phyloP scores from a whole-genome alignment of 1,140 invertebrate genomes.

The Aphidius ervi region DNA sequence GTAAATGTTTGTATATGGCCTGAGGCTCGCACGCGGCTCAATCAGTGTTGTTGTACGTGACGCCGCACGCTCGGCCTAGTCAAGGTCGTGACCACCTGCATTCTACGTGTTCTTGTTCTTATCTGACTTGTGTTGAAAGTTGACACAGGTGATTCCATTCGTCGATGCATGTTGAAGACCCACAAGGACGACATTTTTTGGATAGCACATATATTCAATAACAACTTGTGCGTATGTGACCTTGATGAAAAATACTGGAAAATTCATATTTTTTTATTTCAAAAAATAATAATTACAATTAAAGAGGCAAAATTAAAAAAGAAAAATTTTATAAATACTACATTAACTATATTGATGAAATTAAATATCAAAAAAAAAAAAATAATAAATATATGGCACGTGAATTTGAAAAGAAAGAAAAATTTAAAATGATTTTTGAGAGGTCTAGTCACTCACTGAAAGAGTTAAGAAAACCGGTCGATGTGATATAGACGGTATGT shows the following conservation, averaged over 20 bases:
- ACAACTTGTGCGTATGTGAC: constrained; percentile 20
- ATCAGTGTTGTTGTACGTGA: constrained; percentile 42
- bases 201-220: constrained; percentile 23
- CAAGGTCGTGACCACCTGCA: constrained; percentile 47
- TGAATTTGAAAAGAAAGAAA: too few species aligned
- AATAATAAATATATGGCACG: too few species aligned
- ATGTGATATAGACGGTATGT: constrained; percentile 44
- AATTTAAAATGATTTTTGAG: not conserved
- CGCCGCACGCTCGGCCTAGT: constrained; percentile 47
- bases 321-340: too few species aligned
- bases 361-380: too few species aligned
- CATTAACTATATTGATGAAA: too few species aligned
- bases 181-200: constrained; percentile 41
- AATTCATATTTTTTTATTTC: not conserved
- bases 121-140: constrained; percentile 2
- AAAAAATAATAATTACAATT: not conserved
- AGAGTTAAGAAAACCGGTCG: constrained; percentile 37
- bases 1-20: constrained; percentile 8
- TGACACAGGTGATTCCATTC: constrained; percentile 37
- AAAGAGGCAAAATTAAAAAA: too few species aligned
- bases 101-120: constrained; percentile 48
- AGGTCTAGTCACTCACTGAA: too few species aligned
- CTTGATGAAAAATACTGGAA: constrained; percentile 24
- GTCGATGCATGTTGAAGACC: constrained; percentile 13
- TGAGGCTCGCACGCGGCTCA: constrained; percentile 36